Percentiles rank a stretch among this genome's conserved stretches.
Conservation (phyloP, 2,113 vertebrate genomes). For the Ginglymostoma cirratum region DNA sequence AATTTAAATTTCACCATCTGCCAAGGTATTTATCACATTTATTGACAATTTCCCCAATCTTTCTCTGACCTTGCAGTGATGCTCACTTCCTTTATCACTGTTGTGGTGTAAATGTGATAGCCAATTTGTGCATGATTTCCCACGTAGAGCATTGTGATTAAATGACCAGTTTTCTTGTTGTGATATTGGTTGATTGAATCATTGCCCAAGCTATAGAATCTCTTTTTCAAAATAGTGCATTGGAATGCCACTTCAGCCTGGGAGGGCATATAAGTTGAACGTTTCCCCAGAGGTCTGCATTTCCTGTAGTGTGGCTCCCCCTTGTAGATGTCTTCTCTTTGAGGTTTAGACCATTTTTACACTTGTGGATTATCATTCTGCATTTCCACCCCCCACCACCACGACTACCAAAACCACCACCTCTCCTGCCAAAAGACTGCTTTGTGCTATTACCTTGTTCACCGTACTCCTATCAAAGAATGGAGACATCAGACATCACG, state of each 20-base stretch:
- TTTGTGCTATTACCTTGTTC: not conserved
- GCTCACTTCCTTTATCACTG: not conserved
- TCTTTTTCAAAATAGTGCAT: not conserved
- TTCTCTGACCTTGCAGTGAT: too few species aligned
- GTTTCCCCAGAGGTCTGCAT: not conserved
- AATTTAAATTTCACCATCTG: too few species aligned
- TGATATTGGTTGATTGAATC: too few species aligned
- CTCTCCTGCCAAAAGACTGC: not conserved
- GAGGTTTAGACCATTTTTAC: not conserved
- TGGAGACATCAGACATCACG: not conserved
- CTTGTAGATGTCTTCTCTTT: not conserved
- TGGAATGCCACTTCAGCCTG: not conserved
- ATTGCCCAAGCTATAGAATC: too few species aligned
- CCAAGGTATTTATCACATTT: too few species aligned
- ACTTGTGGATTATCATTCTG: not conserved
- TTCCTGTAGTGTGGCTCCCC: not conserved
- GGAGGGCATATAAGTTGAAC: not conserved
- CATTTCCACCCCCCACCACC: not conserved
- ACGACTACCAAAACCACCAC: not conserved
- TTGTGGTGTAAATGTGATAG: not conserved
- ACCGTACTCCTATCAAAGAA: not conserved
- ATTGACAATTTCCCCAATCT: too few species aligned
- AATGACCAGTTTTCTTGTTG: not conserved
- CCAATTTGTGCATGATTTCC: not conserved
- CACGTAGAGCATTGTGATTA: not conserved